phyloP scores from a whole-genome alignment of 2,888 invertebrate genomes.

The Urechis unicinctus region DNA sequence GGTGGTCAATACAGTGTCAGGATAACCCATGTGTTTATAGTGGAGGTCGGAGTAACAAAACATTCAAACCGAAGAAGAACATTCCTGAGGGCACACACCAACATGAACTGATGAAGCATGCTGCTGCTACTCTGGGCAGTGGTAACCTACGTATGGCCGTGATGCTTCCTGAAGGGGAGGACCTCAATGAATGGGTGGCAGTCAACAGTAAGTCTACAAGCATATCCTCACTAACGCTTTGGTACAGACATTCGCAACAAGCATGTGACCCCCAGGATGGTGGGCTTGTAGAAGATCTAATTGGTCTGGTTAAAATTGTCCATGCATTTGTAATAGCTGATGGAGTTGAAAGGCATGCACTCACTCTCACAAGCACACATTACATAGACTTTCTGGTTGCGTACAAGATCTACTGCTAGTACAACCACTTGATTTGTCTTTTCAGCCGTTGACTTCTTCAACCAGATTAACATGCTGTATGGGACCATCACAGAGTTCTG shows the following conservation, averaged over 20 bases:
- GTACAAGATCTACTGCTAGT: not conserved
- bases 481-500: slow-evolving; percentile 99
- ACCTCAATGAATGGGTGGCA: slow-evolving; percentile 99
- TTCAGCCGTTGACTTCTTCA: slow-evolving; percentile 98
- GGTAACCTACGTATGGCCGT: slow-evolving; percentile 94
- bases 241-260: no score
- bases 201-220: slow-evolving; percentile 80
- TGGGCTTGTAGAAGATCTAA: no score
- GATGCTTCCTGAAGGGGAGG: slow-evolving; percentile 95
- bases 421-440: slow-evolving; percentile 22
- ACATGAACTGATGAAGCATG: slow-evolving; percentile 93
- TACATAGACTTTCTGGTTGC: not conserved
- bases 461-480: slow-evolving; percentile 99
- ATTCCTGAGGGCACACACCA: slow-evolving; percentile 98
- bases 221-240: no score
- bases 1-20: no score
- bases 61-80: slow-evolving; percentile 98
- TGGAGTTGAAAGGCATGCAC: no score
- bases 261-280: no score
- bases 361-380: not conserved
- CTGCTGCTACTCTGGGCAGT: slow-evolving; percentile 90
- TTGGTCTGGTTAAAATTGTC: no score
- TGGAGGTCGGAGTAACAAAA: slow-evolving; percentile 60
- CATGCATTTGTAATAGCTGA: no score
- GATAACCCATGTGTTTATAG: slow-evolving; percentile 24